phyloP scores from a whole-genome alignment of 2,113 vertebrate genomes.

The Hippocampus zosterae region DNA sequence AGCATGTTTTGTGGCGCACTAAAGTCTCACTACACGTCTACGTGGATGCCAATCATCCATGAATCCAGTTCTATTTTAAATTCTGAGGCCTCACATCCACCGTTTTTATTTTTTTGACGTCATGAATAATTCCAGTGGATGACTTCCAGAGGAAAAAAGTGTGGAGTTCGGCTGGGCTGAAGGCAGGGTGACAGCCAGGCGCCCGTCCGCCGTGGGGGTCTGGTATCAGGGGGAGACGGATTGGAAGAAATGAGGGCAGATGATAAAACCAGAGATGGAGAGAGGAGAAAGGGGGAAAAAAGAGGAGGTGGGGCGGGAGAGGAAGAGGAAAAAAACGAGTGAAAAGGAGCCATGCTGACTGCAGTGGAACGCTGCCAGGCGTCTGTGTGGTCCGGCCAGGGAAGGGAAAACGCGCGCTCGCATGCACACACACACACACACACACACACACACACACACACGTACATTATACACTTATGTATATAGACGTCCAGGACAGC shows the following conservation, averaged over 20 bases:
- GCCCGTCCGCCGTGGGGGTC: constrained; percentile 50
- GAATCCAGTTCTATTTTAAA: background rate
- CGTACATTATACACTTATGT: constrained; percentile 20
- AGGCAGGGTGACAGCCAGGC: constrained; percentile 46
- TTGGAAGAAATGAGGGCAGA: constrained; percentile 23
- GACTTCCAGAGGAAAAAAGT: constrained; percentile 27
- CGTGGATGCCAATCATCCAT: constrained; percentile 55
- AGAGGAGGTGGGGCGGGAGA: constrained; percentile 47
- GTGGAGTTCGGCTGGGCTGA: constrained; percentile 5
- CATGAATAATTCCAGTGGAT: constrained; percentile 70
- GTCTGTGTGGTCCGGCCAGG: constrained; percentile 79
- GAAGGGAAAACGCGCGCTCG: constrained; percentile 44
- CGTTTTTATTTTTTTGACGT: constrained; percentile 62
- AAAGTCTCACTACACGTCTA: constrained; percentile 14
- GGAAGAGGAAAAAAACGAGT: constrained; percentile 40
- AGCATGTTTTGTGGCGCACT: constrained; percentile 46
- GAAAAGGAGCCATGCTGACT: constrained; percentile 66
- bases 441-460: constrained; percentile 18
- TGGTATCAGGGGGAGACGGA: constrained; percentile 17
- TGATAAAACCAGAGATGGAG: constrained; percentile 25
- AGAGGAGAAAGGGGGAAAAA: constrained; percentile 15
- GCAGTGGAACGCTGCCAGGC: constrained; percentile 74
- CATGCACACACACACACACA: constrained; percentile 23
- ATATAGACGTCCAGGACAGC: constrained; percentile 25
- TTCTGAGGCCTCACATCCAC: constrained; percentile 55